A percentile compares a stretch with the other conserved stretches of the same genome.
Evolutionary conservation across 2,797 vertebrate species (phyloP).

Genomic region (Phataginus tricuspis): DNA sequence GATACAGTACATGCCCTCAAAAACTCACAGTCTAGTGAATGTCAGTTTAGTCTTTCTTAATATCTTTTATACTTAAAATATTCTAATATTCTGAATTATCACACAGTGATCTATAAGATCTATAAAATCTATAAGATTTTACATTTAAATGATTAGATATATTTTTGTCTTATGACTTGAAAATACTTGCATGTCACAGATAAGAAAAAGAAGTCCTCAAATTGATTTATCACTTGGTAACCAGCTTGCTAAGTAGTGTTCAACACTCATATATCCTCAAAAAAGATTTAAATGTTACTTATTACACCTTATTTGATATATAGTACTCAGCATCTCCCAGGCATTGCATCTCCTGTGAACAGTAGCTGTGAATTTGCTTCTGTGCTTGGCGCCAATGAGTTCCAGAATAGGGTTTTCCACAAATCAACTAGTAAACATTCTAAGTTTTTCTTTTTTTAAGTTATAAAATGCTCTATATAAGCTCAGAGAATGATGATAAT

Average conservation of each 20-base stretch:
- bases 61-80: not conserved
- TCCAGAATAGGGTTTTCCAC: not conserved
- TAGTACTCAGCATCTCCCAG: not conserved
- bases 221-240: not conserved
- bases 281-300: slow-evolving; percentile 41
- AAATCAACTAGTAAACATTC: not conserved
- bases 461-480: not conserved
- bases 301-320: not conserved
- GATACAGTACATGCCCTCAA: not conserved
- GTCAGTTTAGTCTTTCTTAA: not conserved
- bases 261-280: not conserved
- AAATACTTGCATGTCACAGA: not conserved
- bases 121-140: not conserved
- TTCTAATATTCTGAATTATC: slow-evolving; percentile 26
- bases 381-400: not conserved
- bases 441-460: not conserved
- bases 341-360: not conserved
- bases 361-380: not conserved
- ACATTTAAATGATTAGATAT: slow-evolving; percentile 16
- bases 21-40: not conserved
- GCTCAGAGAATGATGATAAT: not conserved
- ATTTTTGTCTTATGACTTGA: not conserved
- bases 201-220: not conserved
- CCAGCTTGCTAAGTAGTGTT: not conserved
- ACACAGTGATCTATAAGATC: not conserved